Evolutionary conservation across 2,888 invertebrate species (phyloP), one percentile per base, ranked within the genome.

Genomic region (Chalcis sispes): DNA sequence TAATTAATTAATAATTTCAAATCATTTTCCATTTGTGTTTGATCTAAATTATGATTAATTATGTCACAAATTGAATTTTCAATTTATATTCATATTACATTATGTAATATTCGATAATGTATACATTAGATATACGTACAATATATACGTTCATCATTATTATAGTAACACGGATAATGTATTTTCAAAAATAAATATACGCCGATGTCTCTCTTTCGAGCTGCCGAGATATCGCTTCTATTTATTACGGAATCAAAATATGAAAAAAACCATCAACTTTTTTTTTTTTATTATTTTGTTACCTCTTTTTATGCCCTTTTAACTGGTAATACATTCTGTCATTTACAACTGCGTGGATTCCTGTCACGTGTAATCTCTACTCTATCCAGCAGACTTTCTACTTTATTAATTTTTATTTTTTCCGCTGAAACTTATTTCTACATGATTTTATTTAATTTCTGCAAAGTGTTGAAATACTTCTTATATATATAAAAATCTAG

Each of bases 281-380:
- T 46, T 23, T 66, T 40, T 25, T 1, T 10, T 23, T 23, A 5
- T 48, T 48, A n/a, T n/a, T n/a, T n/a, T n/a, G n/a, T n/a, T n/a
- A n/a, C n/a, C n/a, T n/a, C 48, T 32, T 58, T 52, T 67, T 5
- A 27, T 40, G 32, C 40, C 52, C 46, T 67, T 73, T 67, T 61
- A 46, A 46, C 58, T 23, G 46, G 54, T 61, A 27, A 67, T 73
- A 61, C 23, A 13, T 8, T 46, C 42, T 67, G 61, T 67, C 73
- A 52, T 61, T 73, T 56, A 54, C 62, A 74, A 29, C 32, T 62
- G 62, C 25, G 36, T 18, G 27, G 27, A 42, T 29, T 23, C 62
- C 18, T 25, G 52, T 61, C 20, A 25, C 40, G 20, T 32, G 29
- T 32, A 36, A 42, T 15, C 25, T 10, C 13, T 23, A 0, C 48